phyloP scores from a whole-genome alignment of 2,113 vertebrate species.

The Ranitomeya variabilis region DNA sequence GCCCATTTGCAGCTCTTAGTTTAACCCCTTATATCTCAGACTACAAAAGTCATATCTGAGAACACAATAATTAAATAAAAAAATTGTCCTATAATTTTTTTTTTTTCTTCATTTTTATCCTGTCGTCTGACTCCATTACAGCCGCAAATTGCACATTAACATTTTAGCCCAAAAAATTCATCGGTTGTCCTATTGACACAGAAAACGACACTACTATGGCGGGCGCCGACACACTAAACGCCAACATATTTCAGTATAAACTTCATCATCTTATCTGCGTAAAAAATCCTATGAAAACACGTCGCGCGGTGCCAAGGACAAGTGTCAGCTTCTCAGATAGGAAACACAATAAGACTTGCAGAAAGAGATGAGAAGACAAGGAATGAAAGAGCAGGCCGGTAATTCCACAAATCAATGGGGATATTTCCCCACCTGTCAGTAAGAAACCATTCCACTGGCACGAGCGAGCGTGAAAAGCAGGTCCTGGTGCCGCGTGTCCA shows the following conservation, averaged over 20 bases:
- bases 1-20: too few relatives aligned
- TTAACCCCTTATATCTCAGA: too few relatives aligned
- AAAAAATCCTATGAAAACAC: slow-evolving; percentile 51
- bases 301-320: slow-evolving; percentile 15
- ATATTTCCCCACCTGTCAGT: slow-evolving; percentile 51
- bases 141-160: slow-evolving; percentile 14
- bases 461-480: not conserved
- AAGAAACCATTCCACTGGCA: slow-evolving; percentile 25
- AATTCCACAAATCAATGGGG: slow-evolving; percentile 18
- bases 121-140: not conserved
- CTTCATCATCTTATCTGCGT: slow-evolving; percentile 42
- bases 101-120: not conserved
- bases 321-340: slow-evolving; percentile 23
- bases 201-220: slow-evolving; percentile 31
- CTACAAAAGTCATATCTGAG: not conserved
- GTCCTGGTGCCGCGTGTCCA: not conserved
- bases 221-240: not conserved
- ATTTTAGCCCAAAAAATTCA: not conserved
- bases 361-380: slow-evolving; percentile 16
- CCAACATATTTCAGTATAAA: slow-evolving; percentile 45
- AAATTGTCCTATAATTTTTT: not conserved
- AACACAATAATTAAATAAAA: not conserved
- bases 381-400: slow-evolving; percentile 37
- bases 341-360: slow-evolving; percentile 40
- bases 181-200: slow-evolving; percentile 28